These are phyloP conservation scores for Tortricodes alternella DNA, from an alignment of 2,888 invertebrate genomes.

Conservation along the genomic window DNA sequence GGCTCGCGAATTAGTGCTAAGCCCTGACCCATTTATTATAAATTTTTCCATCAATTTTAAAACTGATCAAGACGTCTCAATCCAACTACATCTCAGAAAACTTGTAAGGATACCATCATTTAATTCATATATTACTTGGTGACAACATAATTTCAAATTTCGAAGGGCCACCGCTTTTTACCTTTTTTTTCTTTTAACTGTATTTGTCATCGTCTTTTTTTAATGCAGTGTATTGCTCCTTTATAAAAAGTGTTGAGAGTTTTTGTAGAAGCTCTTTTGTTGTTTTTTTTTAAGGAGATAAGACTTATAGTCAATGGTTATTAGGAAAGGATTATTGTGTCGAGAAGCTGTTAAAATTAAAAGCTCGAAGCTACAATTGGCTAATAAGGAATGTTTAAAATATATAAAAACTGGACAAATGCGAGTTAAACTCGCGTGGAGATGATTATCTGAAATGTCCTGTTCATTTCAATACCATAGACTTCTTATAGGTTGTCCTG, in stretches of 20 bases:
- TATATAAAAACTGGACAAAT: too few relatives aligned
- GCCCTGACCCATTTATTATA: too few relatives aligned
- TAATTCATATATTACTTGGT: slow-evolving; percentile 53
- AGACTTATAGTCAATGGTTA: slow-evolving; percentile 57
- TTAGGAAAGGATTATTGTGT: slow-evolving; percentile 19
- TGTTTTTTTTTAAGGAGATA: slow-evolving; percentile 48
- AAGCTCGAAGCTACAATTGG: not conserved
- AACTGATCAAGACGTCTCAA: slow-evolving; percentile 41
- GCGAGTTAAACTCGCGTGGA: too few relatives aligned
- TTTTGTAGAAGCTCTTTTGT: slow-evolving; percentile 40
- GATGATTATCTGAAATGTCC: not conserved
- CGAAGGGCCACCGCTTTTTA: slow-evolving; percentile 50
- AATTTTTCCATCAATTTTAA: too few relatives aligned
- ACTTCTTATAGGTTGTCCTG: too few relatives aligned
- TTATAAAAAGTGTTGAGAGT: slow-evolving; percentile 48
- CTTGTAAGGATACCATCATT: slow-evolving; percentile 41
- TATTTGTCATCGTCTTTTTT: slow-evolving; percentile 44
- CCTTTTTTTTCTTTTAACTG: slow-evolving; percentile 42
- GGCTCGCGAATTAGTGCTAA: too few relatives aligned
- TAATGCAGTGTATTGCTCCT: slow-evolving; percentile 34
- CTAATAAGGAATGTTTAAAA: not conserved
- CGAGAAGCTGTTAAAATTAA: not conserved
- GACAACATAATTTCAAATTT: slow-evolving; percentile 59
- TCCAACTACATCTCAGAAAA: slow-evolving; percentile 34
- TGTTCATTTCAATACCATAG: too few relatives aligned